phyloP scores from a whole-genome alignment of 2,888 invertebrate genomes.

The Syritta pipiens region DNA sequence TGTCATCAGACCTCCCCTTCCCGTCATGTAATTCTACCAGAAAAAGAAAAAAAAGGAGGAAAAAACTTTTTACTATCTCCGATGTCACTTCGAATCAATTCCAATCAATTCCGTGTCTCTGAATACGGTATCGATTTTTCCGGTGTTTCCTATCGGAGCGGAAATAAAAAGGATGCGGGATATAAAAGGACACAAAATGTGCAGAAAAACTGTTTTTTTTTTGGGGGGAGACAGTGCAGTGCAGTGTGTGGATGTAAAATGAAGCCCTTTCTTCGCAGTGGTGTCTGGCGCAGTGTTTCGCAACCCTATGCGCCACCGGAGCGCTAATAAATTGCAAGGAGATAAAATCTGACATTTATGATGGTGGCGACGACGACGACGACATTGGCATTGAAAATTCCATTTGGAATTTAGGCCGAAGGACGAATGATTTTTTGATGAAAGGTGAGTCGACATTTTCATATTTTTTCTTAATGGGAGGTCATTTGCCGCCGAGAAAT shows the following conservation, averaged over 20 bases:
- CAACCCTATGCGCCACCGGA: not conserved
- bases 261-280: too few species aligned
- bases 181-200: conserved; percentile 48
- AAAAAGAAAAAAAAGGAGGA: too few species aligned
- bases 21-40: conserved; percentile 68
- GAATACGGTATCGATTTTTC: conserved; percentile 61
- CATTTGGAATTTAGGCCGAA: conserved; percentile 61
- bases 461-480: too few species aligned
- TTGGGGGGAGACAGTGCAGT: too few species aligned
- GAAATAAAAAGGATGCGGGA: conserved; percentile 62
- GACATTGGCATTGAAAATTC: conserved; percentile 73
- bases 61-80: conserved; percentile 64
- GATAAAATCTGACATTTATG: conserved; percentile 73
- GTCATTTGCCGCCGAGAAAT: conserved; percentile 16
- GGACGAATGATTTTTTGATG: not conserved
- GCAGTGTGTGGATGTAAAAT: too few species aligned
- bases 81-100: conserved; percentile 66
- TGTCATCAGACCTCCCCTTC: conserved; percentile 68
- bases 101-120: conserved; percentile 65
- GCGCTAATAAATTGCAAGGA: conserved; percentile 69
- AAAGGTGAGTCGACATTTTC: not conserved
- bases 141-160: conserved; percentile 25
- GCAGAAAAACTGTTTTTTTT: conserved; percentile 53
- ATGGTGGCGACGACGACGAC: too few species aligned
- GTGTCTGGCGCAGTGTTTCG: conserved; percentile 46